phyloP scores from a whole-genome alignment of 1,140 invertebrate species.

The Tenebrio molitor region DNA sequence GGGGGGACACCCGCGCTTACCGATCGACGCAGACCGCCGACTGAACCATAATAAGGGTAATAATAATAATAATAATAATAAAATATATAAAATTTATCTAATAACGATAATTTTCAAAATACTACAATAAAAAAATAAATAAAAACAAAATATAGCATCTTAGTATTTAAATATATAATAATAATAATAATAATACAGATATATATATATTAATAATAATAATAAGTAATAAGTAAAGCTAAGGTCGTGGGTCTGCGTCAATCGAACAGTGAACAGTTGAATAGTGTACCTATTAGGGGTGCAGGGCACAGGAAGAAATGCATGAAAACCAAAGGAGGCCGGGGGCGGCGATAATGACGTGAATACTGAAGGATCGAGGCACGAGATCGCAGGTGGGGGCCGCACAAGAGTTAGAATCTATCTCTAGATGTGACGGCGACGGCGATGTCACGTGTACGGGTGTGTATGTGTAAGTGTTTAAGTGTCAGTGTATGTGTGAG shows the following conservation, averaged over 20 bases:
- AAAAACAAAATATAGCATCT: conserved; percentile 64
- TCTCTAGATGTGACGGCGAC: conserved; percentile 9
- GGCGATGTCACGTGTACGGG: not conserved
- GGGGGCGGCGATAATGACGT: conserved; percentile 38
- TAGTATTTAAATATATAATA: conserved; percentile 62
- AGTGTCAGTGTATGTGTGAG: not conserved
- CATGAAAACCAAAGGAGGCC: conserved; percentile 47
- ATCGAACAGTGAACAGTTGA: conserved; percentile 43
- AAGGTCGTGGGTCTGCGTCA: conserved; percentile 44
- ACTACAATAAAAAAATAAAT: conserved; percentile 64
- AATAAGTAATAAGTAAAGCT: conserved; percentile 44
- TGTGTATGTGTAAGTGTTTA: not conserved
- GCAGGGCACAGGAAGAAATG: conserved; percentile 55
- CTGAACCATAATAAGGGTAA: conserved; percentile 50
- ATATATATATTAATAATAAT: conserved; percentile 56
- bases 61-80: conserved; percentile 63
- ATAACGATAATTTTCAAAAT: conserved; percentile 63
- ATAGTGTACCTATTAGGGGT: conserved; percentile 38
- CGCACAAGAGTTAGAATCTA: conserved; percentile 35
- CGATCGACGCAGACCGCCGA: conserved; percentile 53
- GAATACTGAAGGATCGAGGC: conserved; percentile 60
- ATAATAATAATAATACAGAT: conserved; percentile 53
- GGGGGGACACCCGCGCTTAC: conserved; percentile 47
- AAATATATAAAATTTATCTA: conserved; percentile 65
- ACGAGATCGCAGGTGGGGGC: conserved; percentile 51